A percentile compares a stretch with the other conserved stretches of the same genome.
phyloP scores from a whole-genome alignment of 2,888 invertebrate species.

The Lysandra bellargus region DNA sequence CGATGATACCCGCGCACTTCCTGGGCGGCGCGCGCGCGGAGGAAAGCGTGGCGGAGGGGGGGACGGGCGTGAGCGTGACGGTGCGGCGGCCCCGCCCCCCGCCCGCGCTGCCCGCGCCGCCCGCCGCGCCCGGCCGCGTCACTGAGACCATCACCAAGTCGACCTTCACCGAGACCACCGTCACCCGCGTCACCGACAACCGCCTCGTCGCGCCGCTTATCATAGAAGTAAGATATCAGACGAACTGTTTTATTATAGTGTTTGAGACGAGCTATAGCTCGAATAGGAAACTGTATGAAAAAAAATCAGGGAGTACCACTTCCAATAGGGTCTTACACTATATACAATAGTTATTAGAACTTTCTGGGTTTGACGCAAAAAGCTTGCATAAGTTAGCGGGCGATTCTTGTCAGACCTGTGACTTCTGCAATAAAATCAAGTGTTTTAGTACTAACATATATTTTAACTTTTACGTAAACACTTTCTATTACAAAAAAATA shows the following conservation, averaged over 20 bases:
- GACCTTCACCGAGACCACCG: conserved; percentile 96
- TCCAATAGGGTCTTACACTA: too few species aligned
- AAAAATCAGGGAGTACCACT: background rate
- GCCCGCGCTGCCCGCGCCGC: conserved; percentile 88
- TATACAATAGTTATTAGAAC: background rate
- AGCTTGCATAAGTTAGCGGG: too few species aligned
- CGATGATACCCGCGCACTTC: conserved; percentile 96
- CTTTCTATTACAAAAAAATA: too few species aligned
- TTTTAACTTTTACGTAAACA: too few species aligned
- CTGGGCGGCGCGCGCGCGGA: conserved; percentile 72
- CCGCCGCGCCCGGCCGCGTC: conserved; percentile 90
- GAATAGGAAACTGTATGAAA: background rate
- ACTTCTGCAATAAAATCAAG: too few species aligned
- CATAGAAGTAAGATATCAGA: conserved; percentile 86
- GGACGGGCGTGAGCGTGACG: conserved; percentile 81
- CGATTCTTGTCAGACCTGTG: too few species aligned
- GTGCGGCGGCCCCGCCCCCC: conserved; percentile 89
- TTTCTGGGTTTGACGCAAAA: background rate
- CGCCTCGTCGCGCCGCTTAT: conserved; percentile 91
- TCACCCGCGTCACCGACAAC: conserved; percentile 96
- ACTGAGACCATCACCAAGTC: conserved; percentile 98
- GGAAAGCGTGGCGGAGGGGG: conserved; percentile 51
- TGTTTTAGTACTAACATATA: too few species aligned
- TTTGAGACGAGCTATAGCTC: background rate
- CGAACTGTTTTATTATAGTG: conserved; percentile 21